Conservation (phyloP, 92 coral and sea anemone genomes). For the Phenganax marumi region DNA sequence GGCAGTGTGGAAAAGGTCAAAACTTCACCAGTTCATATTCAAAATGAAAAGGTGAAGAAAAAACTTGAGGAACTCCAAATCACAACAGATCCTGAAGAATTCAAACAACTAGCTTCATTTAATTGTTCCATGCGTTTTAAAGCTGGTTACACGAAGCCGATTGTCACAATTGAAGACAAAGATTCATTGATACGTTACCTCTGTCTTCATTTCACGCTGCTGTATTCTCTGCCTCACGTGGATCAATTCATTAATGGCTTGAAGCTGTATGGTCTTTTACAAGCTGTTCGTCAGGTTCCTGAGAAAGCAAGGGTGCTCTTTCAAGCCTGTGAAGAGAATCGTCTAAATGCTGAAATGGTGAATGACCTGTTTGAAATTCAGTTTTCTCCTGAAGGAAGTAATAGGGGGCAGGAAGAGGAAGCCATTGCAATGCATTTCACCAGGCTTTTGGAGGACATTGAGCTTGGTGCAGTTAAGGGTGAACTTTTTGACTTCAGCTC, state of each 20-base stretch:
- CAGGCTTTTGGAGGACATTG: conserved; percentile 30
- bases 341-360: conserved; percentile 23
- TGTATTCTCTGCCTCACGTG: conserved; percentile 11
- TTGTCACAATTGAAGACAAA: conserved; percentile 25
- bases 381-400: conserved; percentile 24
- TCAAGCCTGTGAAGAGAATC: conserved; percentile 2
- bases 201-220: conserved; percentile 12
- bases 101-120: conserved; percentile 24
- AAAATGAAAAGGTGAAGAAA: not conserved
- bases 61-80: conserved; percentile 19
- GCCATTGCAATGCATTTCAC: conserved; percentile 24
- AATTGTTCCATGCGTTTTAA: conserved; percentile 16
- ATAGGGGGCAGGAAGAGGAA: conserved; percentile 18
- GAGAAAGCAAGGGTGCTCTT: conserved; percentile 7
- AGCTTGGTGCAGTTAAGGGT: conserved; percentile 17
- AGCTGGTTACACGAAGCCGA: conserved; percentile 33
- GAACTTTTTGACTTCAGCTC: not conserved
- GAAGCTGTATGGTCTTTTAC: conserved; percentile 2
- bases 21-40: conserved; percentile 20
- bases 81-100: conserved; percentile 15
- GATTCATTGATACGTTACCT: not conserved
- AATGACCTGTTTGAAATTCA: conserved; percentile 18
- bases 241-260: conserved; percentile 23
- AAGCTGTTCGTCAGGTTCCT: conserved; percentile 11
- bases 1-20: not conserved